A percentile compares a stretch with the other conserved stretches of the same genome.
Evolutionary conservation across 2,888 invertebrate genomes (phyloP).

Genomic region (Maniola hyperantus): DNA sequence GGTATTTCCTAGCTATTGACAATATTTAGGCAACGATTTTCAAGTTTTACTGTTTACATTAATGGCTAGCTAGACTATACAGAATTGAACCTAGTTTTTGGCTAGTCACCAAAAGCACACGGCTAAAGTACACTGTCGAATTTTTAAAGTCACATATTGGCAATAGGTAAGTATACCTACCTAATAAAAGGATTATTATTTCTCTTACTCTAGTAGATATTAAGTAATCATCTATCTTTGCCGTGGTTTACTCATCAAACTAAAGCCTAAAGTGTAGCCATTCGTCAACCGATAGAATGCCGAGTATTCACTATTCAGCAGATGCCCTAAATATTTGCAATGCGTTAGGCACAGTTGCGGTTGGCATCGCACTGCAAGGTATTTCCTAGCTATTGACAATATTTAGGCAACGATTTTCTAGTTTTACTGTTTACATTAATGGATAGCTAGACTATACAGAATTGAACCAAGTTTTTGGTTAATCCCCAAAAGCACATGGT

Average conservation of each 20-base stretch:
- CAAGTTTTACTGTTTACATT: too few species aligned
- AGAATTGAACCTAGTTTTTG: too few species aligned
- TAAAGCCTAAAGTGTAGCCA: conserved; percentile 3
- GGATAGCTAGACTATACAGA: too few species aligned
- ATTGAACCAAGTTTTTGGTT: too few species aligned
- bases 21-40: conserved; percentile 3
- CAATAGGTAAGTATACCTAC: too few species aligned
- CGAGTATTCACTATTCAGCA: conserved; percentile 21
- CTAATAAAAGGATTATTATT: not conserved
- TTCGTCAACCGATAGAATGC: conserved; percentile 9
- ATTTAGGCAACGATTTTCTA: conserved; percentile 7
- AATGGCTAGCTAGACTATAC: too few species aligned
- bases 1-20: conserved; percentile 18
- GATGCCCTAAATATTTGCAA: conserved; percentile 38
- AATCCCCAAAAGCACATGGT: too few species aligned
- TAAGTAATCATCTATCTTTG: not conserved
- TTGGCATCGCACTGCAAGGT: conserved; percentile 10
- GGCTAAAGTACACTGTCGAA: too few species aligned
- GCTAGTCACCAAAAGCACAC: too few species aligned
- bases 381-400: conserved; percentile 20
- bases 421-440: too few species aligned
- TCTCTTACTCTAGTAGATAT: not conserved
- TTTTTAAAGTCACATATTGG: too few species aligned
- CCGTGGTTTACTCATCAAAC: conserved; percentile 4
- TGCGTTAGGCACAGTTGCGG: conserved; percentile 18